phyloP scores from a whole-genome alignment of 2,888 invertebrate genomes.

The Agrochola macilenta region DNA sequence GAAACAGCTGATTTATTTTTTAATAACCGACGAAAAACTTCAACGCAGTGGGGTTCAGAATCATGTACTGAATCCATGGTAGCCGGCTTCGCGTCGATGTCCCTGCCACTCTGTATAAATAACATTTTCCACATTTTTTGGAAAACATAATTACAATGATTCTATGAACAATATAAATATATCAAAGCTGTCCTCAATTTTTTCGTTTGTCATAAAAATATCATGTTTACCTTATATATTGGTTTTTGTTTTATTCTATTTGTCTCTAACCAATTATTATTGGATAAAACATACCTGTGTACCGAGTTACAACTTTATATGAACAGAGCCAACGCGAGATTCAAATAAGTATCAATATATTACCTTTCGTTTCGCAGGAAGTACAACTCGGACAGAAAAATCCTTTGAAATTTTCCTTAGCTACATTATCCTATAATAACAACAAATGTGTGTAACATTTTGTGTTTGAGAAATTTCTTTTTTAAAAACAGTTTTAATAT shows the following conservation, averaged over 20 bases:
- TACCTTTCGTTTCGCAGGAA: constrained; percentile 31
- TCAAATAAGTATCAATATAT: constrained; percentile 26
- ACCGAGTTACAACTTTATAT: constrained; percentile 23
- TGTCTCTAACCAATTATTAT: constrained; percentile 30
- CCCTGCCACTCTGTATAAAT: too few species aligned
- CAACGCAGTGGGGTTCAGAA: too few species aligned
- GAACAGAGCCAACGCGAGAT: neutral
- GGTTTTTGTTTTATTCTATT: constrained; percentile 5
- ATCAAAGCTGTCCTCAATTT: neutral
- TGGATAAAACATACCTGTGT: constrained; percentile 14
- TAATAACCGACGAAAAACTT: too few species aligned
- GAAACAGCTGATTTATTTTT: too few species aligned
- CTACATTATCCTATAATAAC: neutral
- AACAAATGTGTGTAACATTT: neutral
- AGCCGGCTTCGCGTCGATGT: too few species aligned
- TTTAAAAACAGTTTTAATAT: neutral
- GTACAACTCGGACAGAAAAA: constrained; percentile 16
- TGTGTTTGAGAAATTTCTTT: neutral
- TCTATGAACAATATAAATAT: neutral
- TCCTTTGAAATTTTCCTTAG: constrained; percentile 21
- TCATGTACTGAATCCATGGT: too few species aligned
- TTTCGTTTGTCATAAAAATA: neutral
- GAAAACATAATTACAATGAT: neutral
- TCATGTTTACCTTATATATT: constrained; percentile 10
- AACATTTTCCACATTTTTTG: neutral